Conservation (phyloP, 1,140 invertebrate species). For the Neodiprion pinetum region DNA sequence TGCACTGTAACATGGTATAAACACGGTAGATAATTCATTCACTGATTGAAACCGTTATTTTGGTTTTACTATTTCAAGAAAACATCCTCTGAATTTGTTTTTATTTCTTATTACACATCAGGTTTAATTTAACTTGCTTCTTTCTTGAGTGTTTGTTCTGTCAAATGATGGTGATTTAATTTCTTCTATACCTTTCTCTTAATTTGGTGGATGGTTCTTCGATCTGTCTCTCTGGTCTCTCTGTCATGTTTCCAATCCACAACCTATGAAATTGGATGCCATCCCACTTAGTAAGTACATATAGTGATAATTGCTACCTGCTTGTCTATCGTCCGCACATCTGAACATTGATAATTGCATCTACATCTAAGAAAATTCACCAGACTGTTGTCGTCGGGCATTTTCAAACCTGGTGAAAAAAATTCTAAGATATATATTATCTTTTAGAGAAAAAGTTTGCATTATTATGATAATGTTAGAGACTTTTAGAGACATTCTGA, state of each 20-base stretch:
- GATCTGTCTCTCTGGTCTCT: conserved; percentile 48
- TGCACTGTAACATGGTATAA: no score
- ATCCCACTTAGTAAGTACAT: conserved; percentile 53
- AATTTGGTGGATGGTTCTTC: conserved; percentile 59
- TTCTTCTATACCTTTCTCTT: conserved; percentile 59
- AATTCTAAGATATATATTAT: neutral
- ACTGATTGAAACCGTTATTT: no score
- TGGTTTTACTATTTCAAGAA: no score
- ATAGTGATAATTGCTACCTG: conserved; percentile 39
- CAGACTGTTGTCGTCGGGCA: conserved; percentile 3
- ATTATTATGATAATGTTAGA: no score
- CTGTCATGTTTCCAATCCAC: conserved; percentile 47
- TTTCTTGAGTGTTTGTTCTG: conserved; percentile 16
- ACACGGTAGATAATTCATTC: no score
- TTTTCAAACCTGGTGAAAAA: neutral
- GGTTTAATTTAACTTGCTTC: conserved; percentile 29
- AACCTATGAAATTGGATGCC: conserved; percentile 52
- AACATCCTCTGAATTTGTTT: no score
- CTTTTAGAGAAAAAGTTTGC: neutral
- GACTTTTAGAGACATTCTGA: no score
- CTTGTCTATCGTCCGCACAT: conserved; percentile 30
- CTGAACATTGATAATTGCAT: conserved; percentile 8
- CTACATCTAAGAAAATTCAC: conserved; percentile 13
- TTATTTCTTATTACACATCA: conserved; percentile 9
- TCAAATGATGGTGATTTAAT: conserved; percentile 23